These are phyloP conservation scores for Dicycla oo DNA, from an alignment of 2,888 invertebrate species.

Conservation along the genomic window DNA sequence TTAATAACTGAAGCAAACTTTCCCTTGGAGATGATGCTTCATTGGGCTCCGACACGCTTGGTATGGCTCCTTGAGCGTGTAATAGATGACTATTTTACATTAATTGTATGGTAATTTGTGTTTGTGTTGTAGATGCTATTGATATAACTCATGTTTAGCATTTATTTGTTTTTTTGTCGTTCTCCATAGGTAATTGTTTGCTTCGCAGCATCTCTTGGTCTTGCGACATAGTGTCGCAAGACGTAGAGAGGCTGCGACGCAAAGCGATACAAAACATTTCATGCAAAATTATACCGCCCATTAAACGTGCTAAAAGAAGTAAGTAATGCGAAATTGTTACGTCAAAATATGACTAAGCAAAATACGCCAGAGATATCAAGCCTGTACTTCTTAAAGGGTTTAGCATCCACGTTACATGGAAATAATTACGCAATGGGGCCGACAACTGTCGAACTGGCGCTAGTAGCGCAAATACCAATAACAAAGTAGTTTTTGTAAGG, in stretches of 20 bases:
- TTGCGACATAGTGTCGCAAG: too few relatives aligned
- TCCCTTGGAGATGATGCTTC: constrained; percentile 60
- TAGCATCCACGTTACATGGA: too few relatives aligned
- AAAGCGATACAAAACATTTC: too few relatives aligned
- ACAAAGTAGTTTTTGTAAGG: too few relatives aligned
- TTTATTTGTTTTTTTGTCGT: not conserved
- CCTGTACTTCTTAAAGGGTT: not conserved
- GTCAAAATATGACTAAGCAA: not conserved
- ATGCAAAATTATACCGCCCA: not conserved
- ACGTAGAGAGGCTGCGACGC: too few relatives aligned
- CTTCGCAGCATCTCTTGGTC: not conserved
- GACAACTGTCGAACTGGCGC: too few relatives aligned
- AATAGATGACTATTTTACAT: constrained; percentile 46
- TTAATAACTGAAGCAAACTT: constrained; percentile 58
- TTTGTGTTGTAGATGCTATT: constrained; percentile 23
- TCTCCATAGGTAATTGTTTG: not conserved
- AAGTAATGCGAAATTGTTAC: not conserved
- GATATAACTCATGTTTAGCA: constrained; percentile 10
- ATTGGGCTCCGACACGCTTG: constrained; percentile 64
- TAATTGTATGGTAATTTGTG: constrained; percentile 39
- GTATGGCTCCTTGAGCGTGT: constrained; percentile 35
- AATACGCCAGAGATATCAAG: too few relatives aligned
- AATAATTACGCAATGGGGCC: too few relatives aligned
- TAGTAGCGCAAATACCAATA: too few relatives aligned
- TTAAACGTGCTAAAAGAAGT: too few relatives aligned